phyloP scores from a whole-genome alignment of 2,113 vertebrate species.

The Ochotona curzoniae region DNA sequence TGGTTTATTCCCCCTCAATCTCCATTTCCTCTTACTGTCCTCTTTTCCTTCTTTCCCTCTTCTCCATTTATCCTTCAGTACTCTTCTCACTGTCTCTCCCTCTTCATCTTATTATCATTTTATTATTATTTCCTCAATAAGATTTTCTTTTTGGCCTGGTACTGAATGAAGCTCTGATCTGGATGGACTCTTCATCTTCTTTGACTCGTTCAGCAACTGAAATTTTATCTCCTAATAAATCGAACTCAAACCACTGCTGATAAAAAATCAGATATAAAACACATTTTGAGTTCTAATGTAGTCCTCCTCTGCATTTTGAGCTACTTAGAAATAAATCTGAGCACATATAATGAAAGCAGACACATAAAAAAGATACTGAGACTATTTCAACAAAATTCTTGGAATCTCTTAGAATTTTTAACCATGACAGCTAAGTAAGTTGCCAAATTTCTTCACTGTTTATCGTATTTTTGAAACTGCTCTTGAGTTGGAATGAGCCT shows the following conservation, averaged over 20 bases:
- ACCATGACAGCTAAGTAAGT: neutral
- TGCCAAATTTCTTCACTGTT: neutral
- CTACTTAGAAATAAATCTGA: conserved; percentile 60
- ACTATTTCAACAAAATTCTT: conserved; percentile 15
- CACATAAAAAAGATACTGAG: conserved; percentile 2
- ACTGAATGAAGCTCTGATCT: neutral
- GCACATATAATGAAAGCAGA: neutral
- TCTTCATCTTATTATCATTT: neutral
- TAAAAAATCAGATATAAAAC: conserved; percentile 45
- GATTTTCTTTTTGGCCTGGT: neutral
- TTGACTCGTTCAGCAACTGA: conserved; percentile 36
- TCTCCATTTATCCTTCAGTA: neutral
- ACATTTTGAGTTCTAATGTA: neutral
- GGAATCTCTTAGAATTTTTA: neutral
- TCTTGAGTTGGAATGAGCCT: neutral
- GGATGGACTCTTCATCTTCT: neutral
- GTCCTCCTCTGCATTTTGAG: neutral
- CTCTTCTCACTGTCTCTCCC: no score
- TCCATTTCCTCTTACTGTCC: fast-evolving
- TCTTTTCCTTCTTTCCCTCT: no score
- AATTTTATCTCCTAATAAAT: conserved; percentile 57
- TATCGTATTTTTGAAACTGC: conserved; percentile 28
- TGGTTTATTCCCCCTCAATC: neutral
- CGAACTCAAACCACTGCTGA: conserved; percentile 18
- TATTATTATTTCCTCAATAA: conserved; percentile 42